phyloP scores from a whole-genome alignment of 92 coral and sea anemone genomes.

The Paramuricea clavata region DNA sequence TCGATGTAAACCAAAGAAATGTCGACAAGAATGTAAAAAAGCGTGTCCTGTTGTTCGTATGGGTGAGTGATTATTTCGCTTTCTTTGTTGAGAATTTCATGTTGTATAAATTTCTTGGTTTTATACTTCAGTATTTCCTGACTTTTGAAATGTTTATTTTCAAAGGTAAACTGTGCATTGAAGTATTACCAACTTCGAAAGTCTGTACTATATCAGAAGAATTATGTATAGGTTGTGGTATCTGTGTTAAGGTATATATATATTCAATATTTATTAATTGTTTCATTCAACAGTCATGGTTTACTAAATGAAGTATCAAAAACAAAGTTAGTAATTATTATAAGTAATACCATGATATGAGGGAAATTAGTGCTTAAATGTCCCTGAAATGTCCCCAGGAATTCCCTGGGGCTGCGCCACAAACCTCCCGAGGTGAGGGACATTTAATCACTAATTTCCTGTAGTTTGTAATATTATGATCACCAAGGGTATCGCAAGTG shows the following conservation, averaged over 20 bases:
- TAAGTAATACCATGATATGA: too few species aligned
- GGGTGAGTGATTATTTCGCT: slow-evolving; percentile 73
- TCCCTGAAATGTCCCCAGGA: too few species aligned
- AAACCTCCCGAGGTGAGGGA: too few species aligned
- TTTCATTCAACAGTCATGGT: too few species aligned
- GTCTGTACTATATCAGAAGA: slow-evolving; percentile 87
- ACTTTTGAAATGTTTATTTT: neutral
- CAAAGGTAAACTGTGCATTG: slow-evolving; percentile 96
- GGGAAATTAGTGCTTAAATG: too few species aligned
- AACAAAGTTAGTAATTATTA: too few species aligned
- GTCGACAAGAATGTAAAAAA: slow-evolving; percentile 92
- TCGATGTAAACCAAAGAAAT: slow-evolving; percentile 95
- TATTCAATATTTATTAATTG: too few species aligned
- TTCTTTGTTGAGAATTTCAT: neutral
- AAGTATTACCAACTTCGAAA: slow-evolving; percentile 74
- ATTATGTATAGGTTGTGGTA: slow-evolving; percentile 98
- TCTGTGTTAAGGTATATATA: slow-evolving; percentile 97
- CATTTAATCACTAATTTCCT: too few species aligned
- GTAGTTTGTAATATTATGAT: too few species aligned
- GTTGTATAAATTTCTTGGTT: slow-evolving; percentile 43
- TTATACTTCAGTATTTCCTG: neutral
- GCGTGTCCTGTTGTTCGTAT: slow-evolving; percentile 95
- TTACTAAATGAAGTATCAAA: neutral
- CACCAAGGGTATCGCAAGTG: too few species aligned
- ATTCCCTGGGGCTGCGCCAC: too few species aligned